phyloP scores from a whole-genome alignment of 2,888 invertebrate genomes.

The Petrolisthes manimaculis region DNA sequence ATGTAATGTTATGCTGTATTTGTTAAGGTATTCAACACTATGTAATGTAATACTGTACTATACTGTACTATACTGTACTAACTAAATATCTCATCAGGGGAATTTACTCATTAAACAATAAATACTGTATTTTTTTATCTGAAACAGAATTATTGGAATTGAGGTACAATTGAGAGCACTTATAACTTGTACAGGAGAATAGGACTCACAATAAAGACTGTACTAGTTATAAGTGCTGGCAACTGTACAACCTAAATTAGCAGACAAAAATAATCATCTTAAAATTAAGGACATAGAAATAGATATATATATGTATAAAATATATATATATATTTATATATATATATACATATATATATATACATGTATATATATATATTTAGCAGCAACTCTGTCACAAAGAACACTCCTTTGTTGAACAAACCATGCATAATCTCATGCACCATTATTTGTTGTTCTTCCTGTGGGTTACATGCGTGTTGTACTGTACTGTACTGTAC shows the following conservation, averaged over 20 bases:
- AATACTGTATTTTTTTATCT: not conserved
- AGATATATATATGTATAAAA: conserved; percentile 17
- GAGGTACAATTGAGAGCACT: no score
- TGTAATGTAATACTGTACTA: no score
- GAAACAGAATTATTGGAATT: not conserved
- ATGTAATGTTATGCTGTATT: no score
- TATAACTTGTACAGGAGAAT: no score
- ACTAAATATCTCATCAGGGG: not conserved
- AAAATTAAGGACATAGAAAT: conserved; percentile 18
- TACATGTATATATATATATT: conserved; percentile 28
- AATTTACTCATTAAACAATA: not conserved
- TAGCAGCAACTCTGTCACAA: conserved; percentile 57
- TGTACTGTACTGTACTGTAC: no score
- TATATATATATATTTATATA: not conserved
- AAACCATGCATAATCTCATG: conserved; percentile 61
- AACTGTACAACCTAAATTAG: conserved; percentile 7
- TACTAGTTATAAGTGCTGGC: no score
- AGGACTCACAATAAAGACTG: no score
- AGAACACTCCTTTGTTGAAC: conserved; percentile 64
- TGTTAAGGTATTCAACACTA: no score
- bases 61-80: conserved; percentile 20
- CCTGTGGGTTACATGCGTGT: conserved; percentile 46
- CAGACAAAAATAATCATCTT: conserved; percentile 39
- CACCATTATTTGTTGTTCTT: conserved; percentile 43
- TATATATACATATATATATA: conserved; percentile 17